Conservation (phyloP, 2,888 invertebrate species). For the Ichneumon xanthorius region DNA sequence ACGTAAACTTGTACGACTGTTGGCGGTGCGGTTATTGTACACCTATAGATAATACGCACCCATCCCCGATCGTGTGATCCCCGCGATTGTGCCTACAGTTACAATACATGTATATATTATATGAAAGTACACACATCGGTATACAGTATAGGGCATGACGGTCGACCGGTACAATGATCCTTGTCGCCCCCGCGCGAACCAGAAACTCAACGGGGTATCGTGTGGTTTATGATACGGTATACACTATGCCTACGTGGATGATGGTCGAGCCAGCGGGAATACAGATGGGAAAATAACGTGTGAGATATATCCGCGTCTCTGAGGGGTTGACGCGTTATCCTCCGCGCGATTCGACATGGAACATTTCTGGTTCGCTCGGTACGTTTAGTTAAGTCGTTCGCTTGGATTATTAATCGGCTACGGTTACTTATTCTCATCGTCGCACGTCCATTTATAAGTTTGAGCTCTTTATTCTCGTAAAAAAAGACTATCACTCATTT, state of each 20-base stretch:
- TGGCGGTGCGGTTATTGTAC: slow-evolving; percentile 57
- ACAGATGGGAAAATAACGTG: slow-evolving; percentile 77
- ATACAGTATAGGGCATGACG: slow-evolving; percentile 5
- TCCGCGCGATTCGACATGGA: slow-evolving; percentile 76
- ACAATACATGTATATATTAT: slow-evolving; percentile 30
- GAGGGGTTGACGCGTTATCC: slow-evolving; percentile 56
- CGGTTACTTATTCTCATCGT: slow-evolving; percentile 55
- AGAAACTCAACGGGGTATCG: slow-evolving; percentile 71
- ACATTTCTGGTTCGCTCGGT: slow-evolving; percentile 77
- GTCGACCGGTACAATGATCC: slow-evolving; percentile 46
- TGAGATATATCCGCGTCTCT: slow-evolving; percentile 37
- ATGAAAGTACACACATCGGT: slow-evolving; percentile 30
- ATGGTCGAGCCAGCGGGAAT: slow-evolving; percentile 73
- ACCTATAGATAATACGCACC: slow-evolving; percentile 39
- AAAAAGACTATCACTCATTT: neutral
- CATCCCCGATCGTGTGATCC: slow-evolving; percentile 41
- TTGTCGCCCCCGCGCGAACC: slow-evolving; percentile 39
- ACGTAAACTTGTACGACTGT: slow-evolving; percentile 79
- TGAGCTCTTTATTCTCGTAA: neutral
- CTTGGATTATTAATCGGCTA: slow-evolving; percentile 76
- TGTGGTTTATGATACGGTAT: slow-evolving; percentile 75
- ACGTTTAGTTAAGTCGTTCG: slow-evolving; percentile 81
- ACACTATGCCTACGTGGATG: slow-evolving; percentile 63
- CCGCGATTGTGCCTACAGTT: slow-evolving; percentile 46
- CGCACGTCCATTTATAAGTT: slow-evolving; percentile 7